Evolutionary conservation across 2,888 invertebrate genomes (phyloP).

Genomic region (Isotomurus palustris): DNA sequence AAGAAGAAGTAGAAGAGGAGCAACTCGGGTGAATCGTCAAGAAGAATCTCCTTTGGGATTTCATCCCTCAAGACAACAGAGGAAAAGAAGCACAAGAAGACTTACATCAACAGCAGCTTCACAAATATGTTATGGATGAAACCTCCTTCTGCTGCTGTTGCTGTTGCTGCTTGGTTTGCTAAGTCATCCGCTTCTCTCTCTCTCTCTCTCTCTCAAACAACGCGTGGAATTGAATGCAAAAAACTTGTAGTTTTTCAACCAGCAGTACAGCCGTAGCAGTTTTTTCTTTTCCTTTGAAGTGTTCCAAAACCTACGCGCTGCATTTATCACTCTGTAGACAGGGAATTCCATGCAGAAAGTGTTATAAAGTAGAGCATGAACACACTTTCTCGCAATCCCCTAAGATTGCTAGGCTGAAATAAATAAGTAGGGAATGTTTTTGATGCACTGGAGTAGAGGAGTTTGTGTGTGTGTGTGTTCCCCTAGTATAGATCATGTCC

Average conservation of each 20-base stretch:
- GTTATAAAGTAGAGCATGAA: too few relatives aligned
- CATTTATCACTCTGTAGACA: too few relatives aligned
- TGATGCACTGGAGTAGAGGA: background rate
- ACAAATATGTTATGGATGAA: background rate
- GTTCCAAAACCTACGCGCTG: too few relatives aligned
- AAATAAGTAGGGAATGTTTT: background rate
- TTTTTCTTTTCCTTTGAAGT: too few relatives aligned
- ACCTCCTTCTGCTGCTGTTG: background rate
- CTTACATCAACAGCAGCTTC: too few relatives aligned
- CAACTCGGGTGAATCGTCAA: background rate
- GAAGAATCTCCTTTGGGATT: slow-evolving; percentile 5
- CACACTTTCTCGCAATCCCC: too few relatives aligned
- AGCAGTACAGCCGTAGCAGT: background rate
- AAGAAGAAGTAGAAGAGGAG: slow-evolving; percentile 1
- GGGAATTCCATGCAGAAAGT: background rate
- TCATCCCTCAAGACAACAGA: slow-evolving; percentile 8
- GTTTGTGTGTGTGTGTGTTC: background rate
- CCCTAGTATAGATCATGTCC: background rate
- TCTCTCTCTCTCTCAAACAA: background rate
- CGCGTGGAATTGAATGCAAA: background rate
- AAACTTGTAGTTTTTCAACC: too few relatives aligned
- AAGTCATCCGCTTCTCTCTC: too few relatives aligned
- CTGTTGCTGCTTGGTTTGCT: background rate
- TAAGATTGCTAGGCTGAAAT: too few relatives aligned
- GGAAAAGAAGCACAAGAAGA: background rate